Evolutionary conservation across 2,888 invertebrate species (phyloP), one percentile per base, ranked within the genome.

Genomic region (Eulithis testata): DNA sequence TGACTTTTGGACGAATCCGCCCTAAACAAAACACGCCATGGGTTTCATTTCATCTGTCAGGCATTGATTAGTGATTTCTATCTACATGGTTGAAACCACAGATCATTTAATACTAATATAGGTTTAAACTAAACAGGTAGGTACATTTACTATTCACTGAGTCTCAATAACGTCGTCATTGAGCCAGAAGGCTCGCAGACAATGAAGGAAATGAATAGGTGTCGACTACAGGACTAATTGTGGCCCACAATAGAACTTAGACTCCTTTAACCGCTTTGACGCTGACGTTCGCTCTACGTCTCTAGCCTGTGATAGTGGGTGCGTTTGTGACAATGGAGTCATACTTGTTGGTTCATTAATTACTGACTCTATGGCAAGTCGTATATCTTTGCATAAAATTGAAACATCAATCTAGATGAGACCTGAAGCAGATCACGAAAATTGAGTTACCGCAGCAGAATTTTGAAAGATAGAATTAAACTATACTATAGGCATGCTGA

Each of bases 181-280:
- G 60, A 60, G 37, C 31, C 37, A 27, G 14, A 63, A 66, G 64
- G 75, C 79, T 73, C 76, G 80, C 75, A 85, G 81, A 89, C 89
- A 90, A 90, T 86, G 81, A 81, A 63, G 64, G 74, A 81, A 86
- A 88, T 91, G 88, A 91, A 91, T 90, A 82, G 90, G 85, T 87
- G 89, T 88, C 88, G 84, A 76, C 82, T 74, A 80, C 90, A 88
- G 84, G 79, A 80, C 84, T 89, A 87, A 89, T 90, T 90, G 88
- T 87, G 77, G 77, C 66, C 72, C 74, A 87, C 85, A 87, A 87
- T 85, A 73, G 83, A 66, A 64, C 58, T 63, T 64, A 72, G 66
- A 57, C 65, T 54, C 70, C 56, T 65, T 63, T 47, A 45, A 7
- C 36, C 55, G 59, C 45, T 54, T 66, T 59, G 44, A 52, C 52